These are phyloP conservation scores for Drosophila subobscura DNA, from an alignment of 1,140 invertebrate species.

Conservation along the genomic window DNA sequence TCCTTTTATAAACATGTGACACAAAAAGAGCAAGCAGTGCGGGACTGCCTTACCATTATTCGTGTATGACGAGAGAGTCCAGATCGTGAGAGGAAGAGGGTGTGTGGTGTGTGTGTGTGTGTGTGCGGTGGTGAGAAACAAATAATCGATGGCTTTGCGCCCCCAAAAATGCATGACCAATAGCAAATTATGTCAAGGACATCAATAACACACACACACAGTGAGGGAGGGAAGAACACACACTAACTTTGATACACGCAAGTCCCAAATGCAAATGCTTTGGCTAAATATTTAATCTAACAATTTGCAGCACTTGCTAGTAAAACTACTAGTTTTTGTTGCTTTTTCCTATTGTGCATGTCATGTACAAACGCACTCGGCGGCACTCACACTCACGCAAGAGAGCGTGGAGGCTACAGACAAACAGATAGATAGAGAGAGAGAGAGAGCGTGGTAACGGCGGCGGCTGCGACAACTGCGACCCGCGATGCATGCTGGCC, in stretches of 20 bases:
- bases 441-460: constrained; percentile 3
- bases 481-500: constrained; percentile 7
- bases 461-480: constrained; percentile 31
- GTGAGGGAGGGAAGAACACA: too few species aligned
- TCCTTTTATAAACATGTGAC: too few species aligned
- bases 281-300: constrained; percentile 66
- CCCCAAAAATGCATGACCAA: constrained; percentile 10
- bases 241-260: neutral
- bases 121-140: neutral
- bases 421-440: constrained; percentile 27
- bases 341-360: constrained; percentile 52
- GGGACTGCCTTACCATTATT: too few species aligned
- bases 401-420: constrained; percentile 4
- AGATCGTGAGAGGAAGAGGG: neutral
- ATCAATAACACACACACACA: constrained; percentile 7
- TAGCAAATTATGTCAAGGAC: constrained; percentile 54
- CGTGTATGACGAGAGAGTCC: too few species aligned
- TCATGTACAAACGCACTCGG: constrained; percentile 14
- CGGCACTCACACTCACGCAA: constrained; percentile 2
- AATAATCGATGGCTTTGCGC: constrained; percentile 43
- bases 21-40: too few species aligned
- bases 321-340: constrained; percentile 32
- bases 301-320: constrained; percentile 56
- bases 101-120: neutral
- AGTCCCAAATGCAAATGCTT: constrained; percentile 16